Evolutionary conservation across 2,888 invertebrate genomes (phyloP).

Genomic region (Zonitis immaculata): DNA sequence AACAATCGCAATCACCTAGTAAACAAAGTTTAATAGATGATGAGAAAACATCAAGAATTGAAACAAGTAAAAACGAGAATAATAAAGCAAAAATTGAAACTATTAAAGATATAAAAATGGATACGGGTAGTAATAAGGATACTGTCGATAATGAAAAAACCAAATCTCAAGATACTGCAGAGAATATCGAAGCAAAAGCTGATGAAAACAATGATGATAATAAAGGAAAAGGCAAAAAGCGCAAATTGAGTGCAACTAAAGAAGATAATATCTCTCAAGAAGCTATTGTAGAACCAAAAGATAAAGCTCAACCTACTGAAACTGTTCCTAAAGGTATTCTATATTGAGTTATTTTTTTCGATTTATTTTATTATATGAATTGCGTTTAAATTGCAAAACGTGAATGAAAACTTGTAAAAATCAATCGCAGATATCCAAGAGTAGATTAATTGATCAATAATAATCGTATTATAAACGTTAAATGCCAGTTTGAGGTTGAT

Average conservation of each 20-base stretch:
- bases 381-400: too few relatives aligned
- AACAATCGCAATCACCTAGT: background rate
- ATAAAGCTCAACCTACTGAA: background rate
- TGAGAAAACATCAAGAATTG: conserved; percentile 2
- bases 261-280: conserved; percentile 27
- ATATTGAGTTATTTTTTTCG: background rate
- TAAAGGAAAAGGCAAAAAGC: conserved; percentile 5
- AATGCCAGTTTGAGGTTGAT: too few relatives aligned
- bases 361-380: background rate
- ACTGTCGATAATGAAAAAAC: conserved; percentile 1
- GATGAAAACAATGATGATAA: conserved; percentile 1
- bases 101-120: background rate
- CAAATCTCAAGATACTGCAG: conserved; percentile 15
- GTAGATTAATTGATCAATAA: too few relatives aligned
- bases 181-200: conserved; percentile 8
- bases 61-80: background rate
- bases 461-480: too few relatives aligned
- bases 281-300: conserved; percentile 2
- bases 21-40: background rate
- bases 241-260: background rate
- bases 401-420: background rate
- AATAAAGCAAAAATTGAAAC: background rate
- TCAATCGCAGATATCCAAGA: too few relatives aligned
- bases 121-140: background rate
- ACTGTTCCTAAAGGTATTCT: background rate